Conservation (phyloP, 2,888 invertebrate genomes). For the Halictus ligatus region DNA sequence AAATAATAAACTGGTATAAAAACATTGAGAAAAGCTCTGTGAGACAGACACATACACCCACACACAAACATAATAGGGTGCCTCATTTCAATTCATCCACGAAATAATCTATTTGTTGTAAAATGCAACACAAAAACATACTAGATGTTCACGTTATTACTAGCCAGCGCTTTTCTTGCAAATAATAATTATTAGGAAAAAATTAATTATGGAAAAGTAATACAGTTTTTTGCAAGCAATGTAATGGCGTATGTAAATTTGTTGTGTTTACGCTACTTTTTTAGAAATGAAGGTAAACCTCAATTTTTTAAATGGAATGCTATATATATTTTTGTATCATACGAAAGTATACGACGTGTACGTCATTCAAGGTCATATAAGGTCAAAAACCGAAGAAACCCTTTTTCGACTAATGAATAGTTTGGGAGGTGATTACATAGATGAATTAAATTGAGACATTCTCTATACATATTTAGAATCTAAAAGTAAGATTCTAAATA, state of each 20-base stretch:
- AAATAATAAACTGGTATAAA: conserved; percentile 3
- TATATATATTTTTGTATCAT: neutral
- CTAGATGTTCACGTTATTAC: neutral
- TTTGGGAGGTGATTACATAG: neutral
- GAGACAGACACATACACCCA: neutral
- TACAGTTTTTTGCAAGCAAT: neutral
- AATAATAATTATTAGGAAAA: neutral
- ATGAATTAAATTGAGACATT: neutral
- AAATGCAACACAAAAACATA: neutral
- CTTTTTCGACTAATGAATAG: neutral
- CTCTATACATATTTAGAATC: neutral
- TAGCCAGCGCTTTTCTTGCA: neutral
- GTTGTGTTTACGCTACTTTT: neutral
- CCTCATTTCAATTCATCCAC: neutral
- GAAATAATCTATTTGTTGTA: neutral
- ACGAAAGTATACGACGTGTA: neutral
- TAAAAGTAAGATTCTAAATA: neutral
- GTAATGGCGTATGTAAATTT: neutral
- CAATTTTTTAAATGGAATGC: neutral
- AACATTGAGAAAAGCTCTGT: neutral
- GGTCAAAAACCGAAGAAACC: neutral
- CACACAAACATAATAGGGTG: neutral
- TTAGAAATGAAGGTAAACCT: neutral
- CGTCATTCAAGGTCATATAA: too few relatives aligned
- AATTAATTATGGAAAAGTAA: neutral